These are phyloP conservation scores for Oncorhynchus masou DNA, from an alignment of 2,113 vertebrate genomes.

Conservation along the genomic window DNA sequence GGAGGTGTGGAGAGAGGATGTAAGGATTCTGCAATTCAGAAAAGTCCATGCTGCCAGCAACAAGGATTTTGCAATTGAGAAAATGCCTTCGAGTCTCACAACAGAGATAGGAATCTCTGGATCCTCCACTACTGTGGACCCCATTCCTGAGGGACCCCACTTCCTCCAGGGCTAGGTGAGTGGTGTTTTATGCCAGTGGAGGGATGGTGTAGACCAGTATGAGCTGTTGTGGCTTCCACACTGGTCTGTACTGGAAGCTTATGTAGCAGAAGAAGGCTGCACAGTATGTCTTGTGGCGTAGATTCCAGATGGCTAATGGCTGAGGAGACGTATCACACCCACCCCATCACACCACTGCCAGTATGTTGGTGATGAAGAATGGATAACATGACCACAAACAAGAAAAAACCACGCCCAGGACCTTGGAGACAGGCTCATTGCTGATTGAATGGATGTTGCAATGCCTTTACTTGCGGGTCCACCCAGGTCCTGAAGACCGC, in stretches of 20 bases:
- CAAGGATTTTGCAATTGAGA: no score
- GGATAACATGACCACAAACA: conserved; percentile 98
- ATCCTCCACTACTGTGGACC: conserved; percentile 7
- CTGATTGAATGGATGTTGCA: conserved; percentile 93
- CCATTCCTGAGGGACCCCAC: conserved; percentile 71
- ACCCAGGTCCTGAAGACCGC: conserved; percentile 22
- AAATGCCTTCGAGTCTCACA: no score
- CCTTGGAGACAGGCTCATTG: conserved; percentile 96
- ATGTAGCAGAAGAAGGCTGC: conserved; percentile 89
- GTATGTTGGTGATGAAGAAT: conserved; percentile 95
- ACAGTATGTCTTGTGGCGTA: conserved; percentile 90
- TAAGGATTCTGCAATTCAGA: no score
- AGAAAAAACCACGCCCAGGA: conserved; percentile 96
- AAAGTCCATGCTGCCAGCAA: no score
- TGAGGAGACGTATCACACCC: conserved; percentile 92
- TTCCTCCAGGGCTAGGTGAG: conserved; percentile 76
- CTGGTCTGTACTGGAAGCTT: conserved; percentile 85
- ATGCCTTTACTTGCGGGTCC: conserved; percentile 68
- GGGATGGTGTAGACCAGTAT: conserved; percentile 94
- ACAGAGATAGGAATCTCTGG: neutral
- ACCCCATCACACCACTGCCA: conserved; percentile 85
- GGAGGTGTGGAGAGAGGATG: no score
- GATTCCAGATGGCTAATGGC: conserved; percentile 93
- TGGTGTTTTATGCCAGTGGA: conserved; percentile 84
- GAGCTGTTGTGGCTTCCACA: conserved; percentile 87